Conservation (phyloP, 2,888 invertebrate species). For the Therioaphis trifolii region DNA sequence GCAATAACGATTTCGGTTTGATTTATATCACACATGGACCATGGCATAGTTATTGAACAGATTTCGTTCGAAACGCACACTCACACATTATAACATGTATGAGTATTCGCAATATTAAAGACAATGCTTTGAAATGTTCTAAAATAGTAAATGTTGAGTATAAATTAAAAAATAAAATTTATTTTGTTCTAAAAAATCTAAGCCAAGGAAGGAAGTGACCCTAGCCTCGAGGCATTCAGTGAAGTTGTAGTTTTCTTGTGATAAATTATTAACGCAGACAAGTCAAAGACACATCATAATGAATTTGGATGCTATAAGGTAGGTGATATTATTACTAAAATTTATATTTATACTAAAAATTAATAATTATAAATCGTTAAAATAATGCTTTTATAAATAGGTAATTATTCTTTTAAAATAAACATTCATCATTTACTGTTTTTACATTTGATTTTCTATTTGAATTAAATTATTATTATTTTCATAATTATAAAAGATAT, state of each 20-base stretch:
- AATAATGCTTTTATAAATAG: too few relatives aligned
- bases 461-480: too few relatives aligned
- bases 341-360: too few relatives aligned
- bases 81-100: background rate
- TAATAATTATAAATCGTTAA: too few relatives aligned
- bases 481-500: too few relatives aligned
- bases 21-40: constrained; percentile 27
- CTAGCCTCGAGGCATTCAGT: background rate
- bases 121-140: background rate
- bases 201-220: background rate
- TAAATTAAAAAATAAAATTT: background rate
- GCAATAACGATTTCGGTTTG: constrained; percentile 25
- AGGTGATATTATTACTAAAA: too few relatives aligned
- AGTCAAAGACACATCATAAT: background rate
- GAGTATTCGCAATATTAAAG: background rate
- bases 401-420: too few relatives aligned
- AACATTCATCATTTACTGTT: too few relatives aligned
- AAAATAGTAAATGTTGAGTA: background rate
- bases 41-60: constrained; percentile 36
- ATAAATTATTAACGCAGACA: background rate
- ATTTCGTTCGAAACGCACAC: constrained; percentile 33
- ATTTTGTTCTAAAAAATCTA: background rate
- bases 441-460: too few relatives aligned
- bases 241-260: background rate
- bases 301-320: background rate